Evolutionary conservation across 1,140 invertebrate genomes (phyloP).

Genomic region (Carcinoscorpius rotundicauda): DNA sequence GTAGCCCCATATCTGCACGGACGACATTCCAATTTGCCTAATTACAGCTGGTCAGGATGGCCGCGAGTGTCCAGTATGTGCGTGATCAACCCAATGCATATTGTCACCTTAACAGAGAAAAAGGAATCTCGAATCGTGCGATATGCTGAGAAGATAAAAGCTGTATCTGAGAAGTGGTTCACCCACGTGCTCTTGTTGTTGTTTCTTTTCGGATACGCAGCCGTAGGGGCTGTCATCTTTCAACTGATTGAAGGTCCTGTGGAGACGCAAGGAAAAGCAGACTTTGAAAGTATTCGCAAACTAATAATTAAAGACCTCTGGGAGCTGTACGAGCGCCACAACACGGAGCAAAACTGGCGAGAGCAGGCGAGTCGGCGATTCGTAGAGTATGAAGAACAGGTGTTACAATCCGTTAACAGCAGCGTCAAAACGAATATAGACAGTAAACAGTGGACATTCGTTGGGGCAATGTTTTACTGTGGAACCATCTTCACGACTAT

Average conservation of each 20-base stretch:
- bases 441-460: slow-evolving; percentile 69
- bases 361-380: slow-evolving; percentile 61
- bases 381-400: slow-evolving; percentile 71
- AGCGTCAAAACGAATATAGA: slow-evolving; percentile 53
- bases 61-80: too few species aligned
- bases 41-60: too few species aligned
- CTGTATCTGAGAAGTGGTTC: slow-evolving; percentile 68
- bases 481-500: slow-evolving; percentile 87
- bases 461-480: slow-evolving; percentile 83
- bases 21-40: too few species aligned
- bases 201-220: slow-evolving; percentile 59
- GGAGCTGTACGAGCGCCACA: slow-evolving; percentile 58
- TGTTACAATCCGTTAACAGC: slow-evolving; percentile 66
- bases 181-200: slow-evolving; percentile 71
- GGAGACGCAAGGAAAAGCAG: slow-evolving; percentile 20
- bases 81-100: slow-evolving; percentile 27
- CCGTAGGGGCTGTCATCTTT: slow-evolving; percentile 63
- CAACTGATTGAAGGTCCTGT: slow-evolving; percentile 46
- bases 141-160: slow-evolving; percentile 33
- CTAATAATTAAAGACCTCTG: slow-evolving; percentile 12
- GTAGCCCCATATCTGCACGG: too few species aligned
- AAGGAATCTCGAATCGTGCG: slow-evolving; percentile 22
- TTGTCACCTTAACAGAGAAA: slow-evolving; percentile 22
- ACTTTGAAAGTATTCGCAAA: slow-evolving; percentile 11
- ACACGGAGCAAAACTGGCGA: slow-evolving; percentile 77